Evolutionary conservation across 1,140 invertebrate genomes (phyloP).

Genomic region (Carposina sasakii): DNA sequence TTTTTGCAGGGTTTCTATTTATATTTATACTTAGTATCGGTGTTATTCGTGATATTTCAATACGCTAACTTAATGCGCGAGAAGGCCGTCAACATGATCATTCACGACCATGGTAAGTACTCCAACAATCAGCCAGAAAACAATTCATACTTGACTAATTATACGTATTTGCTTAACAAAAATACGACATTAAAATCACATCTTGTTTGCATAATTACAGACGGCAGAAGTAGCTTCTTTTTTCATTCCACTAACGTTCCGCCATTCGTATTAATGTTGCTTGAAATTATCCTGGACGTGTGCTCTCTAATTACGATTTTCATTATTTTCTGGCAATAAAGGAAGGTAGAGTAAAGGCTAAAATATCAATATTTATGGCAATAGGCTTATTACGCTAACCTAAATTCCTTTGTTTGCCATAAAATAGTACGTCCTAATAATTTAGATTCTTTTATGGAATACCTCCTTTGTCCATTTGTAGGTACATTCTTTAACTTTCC

Average conservation of each 20-base stretch:
- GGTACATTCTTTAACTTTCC: too few species aligned
- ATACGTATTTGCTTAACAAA: conserved; percentile 65
- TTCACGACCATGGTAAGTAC: conserved; percentile 53
- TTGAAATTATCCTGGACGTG: conserved; percentile 24
- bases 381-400: too few species aligned
- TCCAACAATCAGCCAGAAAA: conserved; percentile 11
- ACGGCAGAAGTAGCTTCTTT: conserved; percentile 44
- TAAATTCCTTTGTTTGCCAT: too few species aligned
- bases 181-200: conserved; percentile 70
- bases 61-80: conserved; percentile 77
- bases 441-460: too few species aligned
- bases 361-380: too few species aligned
- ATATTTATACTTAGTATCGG: conserved; percentile 85
- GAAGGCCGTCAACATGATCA: conserved; percentile 57
- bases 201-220: conserved; percentile 66
- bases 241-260: conserved; percentile 56
- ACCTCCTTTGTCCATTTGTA: too few species aligned
- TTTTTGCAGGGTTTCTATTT: conserved; percentile 85
- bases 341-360: too few species aligned
- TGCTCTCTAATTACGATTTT: conserved; percentile 29
- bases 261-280: conserved; percentile 50
- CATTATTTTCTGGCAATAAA: too few species aligned
- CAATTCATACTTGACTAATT: too few species aligned
- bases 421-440: too few species aligned
- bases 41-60: conserved; percentile 87